A percentile compares a stretch with the other conserved stretches of the same genome.
Evolutionary conservation across 64 coral and sea anemone genomes (phyloP).

Genomic region (Montipora sp.): DNA sequence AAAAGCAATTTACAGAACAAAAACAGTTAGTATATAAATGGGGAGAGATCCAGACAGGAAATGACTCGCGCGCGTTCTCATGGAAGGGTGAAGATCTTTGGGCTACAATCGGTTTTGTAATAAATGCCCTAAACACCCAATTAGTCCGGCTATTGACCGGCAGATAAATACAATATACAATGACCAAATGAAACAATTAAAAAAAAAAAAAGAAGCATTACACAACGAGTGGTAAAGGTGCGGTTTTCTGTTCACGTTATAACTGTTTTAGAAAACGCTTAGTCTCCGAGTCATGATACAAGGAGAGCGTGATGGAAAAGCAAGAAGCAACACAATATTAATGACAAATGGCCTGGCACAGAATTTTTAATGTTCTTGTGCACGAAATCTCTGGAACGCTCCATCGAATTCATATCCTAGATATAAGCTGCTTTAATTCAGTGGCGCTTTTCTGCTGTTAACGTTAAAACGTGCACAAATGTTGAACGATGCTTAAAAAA

Average conservation of each 20-base stretch:
- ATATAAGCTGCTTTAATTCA: background rate
- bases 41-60: background rate
- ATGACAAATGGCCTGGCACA: too few relatives aligned
- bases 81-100: too few relatives aligned
- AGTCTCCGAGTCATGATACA: background rate
- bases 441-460: background rate
- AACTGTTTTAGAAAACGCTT: background rate
- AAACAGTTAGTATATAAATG: background rate
- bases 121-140: background rate
- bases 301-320: background rate
- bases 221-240: slow-evolving; percentile 3
- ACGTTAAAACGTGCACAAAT: background rate
- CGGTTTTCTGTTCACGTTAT: background rate
- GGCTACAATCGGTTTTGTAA: too few relatives aligned
- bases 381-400: background rate
- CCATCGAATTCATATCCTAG: too few relatives aligned
- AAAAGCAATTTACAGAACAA: background rate
- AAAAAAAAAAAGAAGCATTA: too few relatives aligned
- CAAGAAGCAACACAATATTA: too few relatives aligned
- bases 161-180: slow-evolving; percentile 14
- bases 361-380: background rate
- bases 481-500: background rate
- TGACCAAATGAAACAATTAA: slow-evolving; percentile 8
- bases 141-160: background rate
- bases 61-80: too few relatives aligned